Percentiles rank a stretch among this genome's conserved stretches.
Evolutionary conservation across 2,113 vertebrate genomes (phyloP).

Genomic region (Rhagologus leucostigma): DNA sequence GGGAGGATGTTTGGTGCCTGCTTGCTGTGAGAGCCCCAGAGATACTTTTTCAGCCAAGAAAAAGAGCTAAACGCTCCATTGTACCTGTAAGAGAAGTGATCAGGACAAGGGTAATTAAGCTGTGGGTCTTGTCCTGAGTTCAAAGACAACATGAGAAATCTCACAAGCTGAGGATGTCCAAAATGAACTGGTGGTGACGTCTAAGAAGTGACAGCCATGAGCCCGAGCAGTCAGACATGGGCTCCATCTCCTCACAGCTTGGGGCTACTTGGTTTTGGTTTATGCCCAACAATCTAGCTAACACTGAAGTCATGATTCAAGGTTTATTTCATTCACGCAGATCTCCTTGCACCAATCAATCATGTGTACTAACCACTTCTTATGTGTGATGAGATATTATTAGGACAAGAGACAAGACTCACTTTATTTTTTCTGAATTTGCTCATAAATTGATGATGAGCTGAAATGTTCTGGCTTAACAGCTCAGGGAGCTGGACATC

Average conservation of each 20-base stretch:
- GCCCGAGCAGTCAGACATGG: neutral
- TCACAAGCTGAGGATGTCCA: neutral
- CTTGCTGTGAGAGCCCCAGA: neutral
- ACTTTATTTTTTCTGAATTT: neutral
- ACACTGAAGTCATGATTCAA: neutral
- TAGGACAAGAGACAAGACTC: neutral
- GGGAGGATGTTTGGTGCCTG: neutral
- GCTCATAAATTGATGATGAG: slow-evolving; percentile 18
- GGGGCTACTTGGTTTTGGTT: neutral
- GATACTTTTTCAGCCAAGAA: neutral
- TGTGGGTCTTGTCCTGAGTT: neutral
- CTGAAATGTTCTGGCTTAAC: neutral
- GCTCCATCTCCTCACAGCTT: neutral
- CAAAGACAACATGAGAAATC: neutral
- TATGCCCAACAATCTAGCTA: neutral
- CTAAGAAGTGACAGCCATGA: neutral
- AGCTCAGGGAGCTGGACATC: neutral
- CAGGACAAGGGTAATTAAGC: neutral
- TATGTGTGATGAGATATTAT: neutral
- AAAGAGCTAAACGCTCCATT: neutral
- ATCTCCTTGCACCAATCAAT: neutral
- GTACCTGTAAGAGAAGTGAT: neutral
- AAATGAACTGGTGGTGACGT: neutral
- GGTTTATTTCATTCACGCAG: neutral
- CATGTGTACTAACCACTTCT: neutral